Evolutionary conservation across 2,888 invertebrate genomes (phyloP).

Genomic region (Tribolium freemani): DNA sequence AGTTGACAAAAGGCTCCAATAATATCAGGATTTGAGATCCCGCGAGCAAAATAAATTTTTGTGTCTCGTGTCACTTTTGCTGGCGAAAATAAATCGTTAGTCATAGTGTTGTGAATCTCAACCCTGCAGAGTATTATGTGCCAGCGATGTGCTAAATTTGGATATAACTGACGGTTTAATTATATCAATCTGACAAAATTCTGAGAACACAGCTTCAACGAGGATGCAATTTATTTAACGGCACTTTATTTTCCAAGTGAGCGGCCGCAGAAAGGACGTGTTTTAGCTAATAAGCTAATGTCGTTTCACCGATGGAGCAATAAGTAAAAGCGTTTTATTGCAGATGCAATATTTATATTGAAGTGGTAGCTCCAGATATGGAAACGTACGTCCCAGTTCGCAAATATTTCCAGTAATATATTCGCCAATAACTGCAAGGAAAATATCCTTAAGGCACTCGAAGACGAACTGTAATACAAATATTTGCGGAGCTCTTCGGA

Average conservation of each 20-base stretch:
- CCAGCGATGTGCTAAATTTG: slow-evolving; percentile 7
- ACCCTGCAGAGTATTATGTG: neutral
- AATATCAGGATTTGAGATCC: neutral
- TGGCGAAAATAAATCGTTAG: slow-evolving; percentile 16
- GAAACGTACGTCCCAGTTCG: slow-evolving; percentile 16
- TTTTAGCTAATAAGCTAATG: neutral
- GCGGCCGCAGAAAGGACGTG: neutral
- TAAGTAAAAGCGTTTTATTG: slow-evolving; percentile 8
- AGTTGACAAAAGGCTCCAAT: neutral
- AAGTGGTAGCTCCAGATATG: neutral
- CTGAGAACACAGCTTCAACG: neutral
- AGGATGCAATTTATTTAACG: neutral
- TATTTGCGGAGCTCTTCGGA: slow-evolving; percentile 22
- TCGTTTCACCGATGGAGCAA: neutral
- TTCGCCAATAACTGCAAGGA: slow-evolving; percentile 24
- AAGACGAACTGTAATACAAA: slow-evolving; percentile 31
- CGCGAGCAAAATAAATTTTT: neutral
- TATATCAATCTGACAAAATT: neutral
- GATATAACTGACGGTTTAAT: slow-evolving; percentile 4
- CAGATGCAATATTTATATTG: slow-evolving; percentile 9
- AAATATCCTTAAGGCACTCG: slow-evolving; percentile 22
- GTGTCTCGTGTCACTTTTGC: neutral
- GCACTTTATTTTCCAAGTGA: neutral
- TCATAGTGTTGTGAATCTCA: slow-evolving; percentile 1
- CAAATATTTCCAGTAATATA: slow-evolving; percentile 25